Conservation (phyloP, 2,113 vertebrate species). For the Zingel zingel region DNA sequence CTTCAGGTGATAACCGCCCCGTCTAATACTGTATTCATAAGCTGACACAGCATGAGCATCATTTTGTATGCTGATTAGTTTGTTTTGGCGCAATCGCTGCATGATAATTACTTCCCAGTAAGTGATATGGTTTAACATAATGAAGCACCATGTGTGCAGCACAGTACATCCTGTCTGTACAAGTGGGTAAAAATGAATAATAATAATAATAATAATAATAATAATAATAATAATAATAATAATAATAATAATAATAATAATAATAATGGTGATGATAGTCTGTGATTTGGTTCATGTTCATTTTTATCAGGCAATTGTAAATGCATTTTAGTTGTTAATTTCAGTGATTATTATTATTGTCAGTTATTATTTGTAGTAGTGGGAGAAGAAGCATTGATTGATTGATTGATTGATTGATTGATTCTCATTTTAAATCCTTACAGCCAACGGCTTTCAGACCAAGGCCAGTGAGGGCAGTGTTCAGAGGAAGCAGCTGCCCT, state of each 20-base stretch:
- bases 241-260: too few species aligned
- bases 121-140: conserved; percentile 73
- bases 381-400: conserved; percentile 1
- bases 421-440: conserved; percentile 64
- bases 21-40: conserved; percentile 41
- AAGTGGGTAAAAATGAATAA: conserved; percentile 43
- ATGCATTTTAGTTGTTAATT: conserved; percentile 8
- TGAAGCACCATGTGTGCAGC: conserved; percentile 50
- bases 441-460: conserved; percentile 86
- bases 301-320: conserved; percentile 29
- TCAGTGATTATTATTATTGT: neutral
- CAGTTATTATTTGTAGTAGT: neutral
- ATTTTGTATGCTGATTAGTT: conserved; percentile 67
- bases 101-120: conserved; percentile 72
- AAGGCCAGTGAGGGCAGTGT: conserved; percentile 84
- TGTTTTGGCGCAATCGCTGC: conserved; percentile 71
- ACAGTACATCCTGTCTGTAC: conserved; percentile 41
- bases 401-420: conserved; percentile 29
- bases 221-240: too few species aligned
- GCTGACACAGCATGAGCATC: conserved; percentile 51
- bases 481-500: conserved; percentile 90
- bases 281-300: conserved; percentile 34
- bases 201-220: conserved; percentile 53
- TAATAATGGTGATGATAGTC: conserved; percentile 47
- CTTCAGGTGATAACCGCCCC: conserved; percentile 44